Base-by-base conservation (phyloP, 2,888 invertebrate species). In the Mesorhabditis belari region DNA sequence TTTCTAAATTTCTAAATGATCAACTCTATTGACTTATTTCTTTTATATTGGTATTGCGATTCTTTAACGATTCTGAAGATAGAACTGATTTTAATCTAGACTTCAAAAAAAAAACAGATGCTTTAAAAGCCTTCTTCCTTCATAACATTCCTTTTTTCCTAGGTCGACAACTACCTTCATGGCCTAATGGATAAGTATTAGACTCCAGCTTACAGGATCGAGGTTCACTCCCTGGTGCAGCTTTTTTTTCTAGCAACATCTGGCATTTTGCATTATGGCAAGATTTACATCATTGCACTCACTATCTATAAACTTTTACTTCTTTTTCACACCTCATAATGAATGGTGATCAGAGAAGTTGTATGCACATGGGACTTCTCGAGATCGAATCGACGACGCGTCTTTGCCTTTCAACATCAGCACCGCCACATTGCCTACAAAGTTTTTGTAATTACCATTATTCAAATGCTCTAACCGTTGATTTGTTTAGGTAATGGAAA, bases 331-430 rank as follows among this genome's bases (percentile, higher is more conserved):
- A 60, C 67, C 69, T 66, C 66, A 53, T 68, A 73, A 12, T 53
- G 58, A 3, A 73, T 62, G 21, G 66, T 62, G 25, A 73, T 64
- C 21, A 50, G 58, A 4, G 66, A 67, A 52, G n/a, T 71, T 64
- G 53, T 70, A 57, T 1, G 71, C 67, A 44, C 73, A 73, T 4
- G 71, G 65, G 24, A 73, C 64, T 56, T 69, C 65, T 57, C 73
- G 44, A 5, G 70, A 70, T 26, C 66, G 58, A 24, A 73, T 55
- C 5, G 55, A 57, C 5, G 70, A 65, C 3, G 63, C 55, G 26
- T 65, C 62, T 1, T 57, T 58, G 51, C 67, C 66, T 12, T 62
- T 61, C 55, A 73, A 49, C 58, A 67, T 54, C 49, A 73, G 66
- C 5, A 71, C 61, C 0, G 68, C 73, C 12, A 71, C 71, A 51